phyloP scores from a whole-genome alignment of 2,113 vertebrate genomes.

The Progne subis region DNA sequence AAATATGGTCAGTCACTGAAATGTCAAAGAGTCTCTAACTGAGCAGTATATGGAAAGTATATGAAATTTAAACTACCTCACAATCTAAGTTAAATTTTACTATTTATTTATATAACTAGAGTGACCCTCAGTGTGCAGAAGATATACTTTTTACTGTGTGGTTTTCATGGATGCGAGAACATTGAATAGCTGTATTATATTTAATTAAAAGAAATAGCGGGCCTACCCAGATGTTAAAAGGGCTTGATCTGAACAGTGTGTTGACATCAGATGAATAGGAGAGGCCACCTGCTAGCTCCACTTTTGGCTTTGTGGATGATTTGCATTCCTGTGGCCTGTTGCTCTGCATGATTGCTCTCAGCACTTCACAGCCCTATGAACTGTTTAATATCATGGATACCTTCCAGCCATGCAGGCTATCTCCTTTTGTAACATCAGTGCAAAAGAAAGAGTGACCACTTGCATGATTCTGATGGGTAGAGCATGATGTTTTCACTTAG shows the following conservation, averaged over 20 bases:
- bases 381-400: slow-evolving; percentile 88
- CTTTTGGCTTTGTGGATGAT: slow-evolving; percentile 85
- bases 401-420: slow-evolving; percentile 81
- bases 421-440: slow-evolving; percentile 74
- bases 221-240: slow-evolving; percentile 85
- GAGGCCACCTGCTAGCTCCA: slow-evolving; percentile 93
- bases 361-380: slow-evolving; percentile 86
- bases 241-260: slow-evolving; percentile 80
- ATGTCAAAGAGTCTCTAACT: slow-evolving; percentile 55
- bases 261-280: slow-evolving; percentile 88
- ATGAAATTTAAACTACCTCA: slow-evolving; percentile 73
- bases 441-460: slow-evolving; percentile 56
- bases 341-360: slow-evolving; percentile 87
- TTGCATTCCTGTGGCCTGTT: slow-evolving; percentile 96
- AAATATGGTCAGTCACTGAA: slow-evolving; percentile 63
- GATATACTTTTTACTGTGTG: slow-evolving; percentile 74
- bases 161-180: slow-evolving; percentile 77
- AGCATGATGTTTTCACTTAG: slow-evolving; percentile 71
- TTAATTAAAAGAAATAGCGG: slow-evolving; percentile 89
- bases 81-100: slow-evolving; percentile 74
- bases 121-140: slow-evolving; percentile 76
- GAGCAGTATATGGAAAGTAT: slow-evolving; percentile 69
- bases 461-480: slow-evolving; percentile 53
- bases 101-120: slow-evolving; percentile 85
- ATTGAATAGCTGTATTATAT: slow-evolving; percentile 81